phyloP scores from a whole-genome alignment of 2,113 vertebrate species.

The Synchiropus splendidus region DNA sequence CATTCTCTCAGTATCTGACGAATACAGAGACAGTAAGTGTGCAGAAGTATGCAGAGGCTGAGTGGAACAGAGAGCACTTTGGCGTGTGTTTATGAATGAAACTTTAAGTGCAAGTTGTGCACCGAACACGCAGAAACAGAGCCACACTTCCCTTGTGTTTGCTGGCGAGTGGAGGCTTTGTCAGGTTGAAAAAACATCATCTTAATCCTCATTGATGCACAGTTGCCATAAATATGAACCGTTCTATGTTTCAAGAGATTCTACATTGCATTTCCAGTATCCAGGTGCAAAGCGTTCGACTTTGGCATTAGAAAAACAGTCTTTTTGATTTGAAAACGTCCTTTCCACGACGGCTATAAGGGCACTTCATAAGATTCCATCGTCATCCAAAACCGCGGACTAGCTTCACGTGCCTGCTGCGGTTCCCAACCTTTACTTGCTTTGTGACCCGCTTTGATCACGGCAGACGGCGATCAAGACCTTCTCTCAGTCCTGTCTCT shows the following conservation, averaged over 20 bases:
- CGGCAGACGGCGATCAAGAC: slow-evolving; percentile 59
- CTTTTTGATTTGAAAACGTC: slow-evolving; percentile 32
- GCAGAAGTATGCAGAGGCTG: slow-evolving; percentile 21
- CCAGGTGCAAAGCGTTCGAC: slow-evolving; percentile 50
- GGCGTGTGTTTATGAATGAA: slow-evolving; percentile 18
- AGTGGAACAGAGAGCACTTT: slow-evolving; percentile 14
- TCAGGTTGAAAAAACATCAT: too few relatives aligned
- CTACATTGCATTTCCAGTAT: slow-evolving; percentile 51
- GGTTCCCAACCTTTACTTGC: slow-evolving; percentile 34
- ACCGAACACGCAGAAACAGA: slow-evolving; percentile 23
- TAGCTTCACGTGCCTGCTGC: slow-evolving; percentile 29
- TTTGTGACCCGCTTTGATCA: background rate
- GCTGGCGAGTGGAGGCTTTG: too few relatives aligned
- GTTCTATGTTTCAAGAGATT: slow-evolving; percentile 10
- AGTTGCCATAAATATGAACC: slow-evolving; percentile 19
- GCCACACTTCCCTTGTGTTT: slow-evolving; percentile 24
- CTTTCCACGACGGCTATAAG: slow-evolving; percentile 23
- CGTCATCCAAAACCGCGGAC: slow-evolving; percentile 30
- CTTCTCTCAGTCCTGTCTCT: slow-evolving; percentile 56
- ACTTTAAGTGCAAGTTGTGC: slow-evolving; percentile 26
- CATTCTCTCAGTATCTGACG: slow-evolving; percentile 64
- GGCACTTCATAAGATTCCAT: slow-evolving; percentile 51
- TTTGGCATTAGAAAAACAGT: slow-evolving; percentile 44
- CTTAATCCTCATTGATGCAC: background rate
- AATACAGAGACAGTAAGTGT: slow-evolving; percentile 8